phyloP scores from a whole-genome alignment of 2,113 vertebrate species.

The Cettia cetti region DNA sequence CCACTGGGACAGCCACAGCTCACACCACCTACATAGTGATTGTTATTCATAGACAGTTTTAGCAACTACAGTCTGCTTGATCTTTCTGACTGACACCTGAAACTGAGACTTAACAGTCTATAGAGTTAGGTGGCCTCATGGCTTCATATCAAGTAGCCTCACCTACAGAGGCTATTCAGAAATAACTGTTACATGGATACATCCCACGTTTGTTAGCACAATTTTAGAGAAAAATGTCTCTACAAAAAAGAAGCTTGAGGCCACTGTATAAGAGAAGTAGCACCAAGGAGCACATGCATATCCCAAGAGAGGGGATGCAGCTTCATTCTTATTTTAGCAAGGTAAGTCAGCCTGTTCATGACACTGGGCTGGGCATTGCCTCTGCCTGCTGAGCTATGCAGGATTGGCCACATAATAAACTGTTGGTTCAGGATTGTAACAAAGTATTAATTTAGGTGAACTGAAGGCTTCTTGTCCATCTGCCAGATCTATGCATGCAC shows the following conservation, averaged over 20 bases:
- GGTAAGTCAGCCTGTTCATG: neutral
- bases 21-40: rapidly evolving
- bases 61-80: neutral
- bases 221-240: neutral
- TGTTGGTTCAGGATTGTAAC: neutral
- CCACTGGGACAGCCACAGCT: neutral
- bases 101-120: neutral
- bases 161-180: neutral
- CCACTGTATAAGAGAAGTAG: neutral
- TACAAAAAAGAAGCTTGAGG: neutral
- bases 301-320: neutral
- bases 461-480: neutral
- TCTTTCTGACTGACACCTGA: neutral
- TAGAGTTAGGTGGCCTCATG: neutral
- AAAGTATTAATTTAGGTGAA: neutral
- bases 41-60: neutral
- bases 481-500: neutral
- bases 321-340: neutral
- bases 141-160: neutral
- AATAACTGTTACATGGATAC: neutral
- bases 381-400: neutral
- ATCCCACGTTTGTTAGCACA: neutral
- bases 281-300: neutral
- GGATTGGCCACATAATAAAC: neutral
- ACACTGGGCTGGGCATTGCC: neutral